These are phyloP conservation scores for Plagodis pulveraria DNA, from an alignment of 2,888 invertebrate species.

Conservation along the genomic window DNA sequence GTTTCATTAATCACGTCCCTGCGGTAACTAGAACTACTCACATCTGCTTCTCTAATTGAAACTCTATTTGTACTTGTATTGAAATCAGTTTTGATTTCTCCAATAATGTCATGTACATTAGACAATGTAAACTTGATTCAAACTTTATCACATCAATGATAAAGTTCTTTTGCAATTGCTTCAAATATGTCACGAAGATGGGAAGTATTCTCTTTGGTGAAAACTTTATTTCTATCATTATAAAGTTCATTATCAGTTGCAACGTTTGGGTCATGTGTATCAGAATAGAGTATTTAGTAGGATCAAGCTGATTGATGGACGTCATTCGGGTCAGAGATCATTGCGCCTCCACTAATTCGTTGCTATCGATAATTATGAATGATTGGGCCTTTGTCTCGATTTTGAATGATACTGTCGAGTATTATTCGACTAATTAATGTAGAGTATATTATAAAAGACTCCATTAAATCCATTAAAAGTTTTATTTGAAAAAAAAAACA, in stretches of 20 bases:
- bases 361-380: constrained; percentile 65
- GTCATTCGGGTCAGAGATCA: constrained; percentile 71
- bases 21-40: constrained; percentile 55
- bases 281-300: constrained; percentile 65
- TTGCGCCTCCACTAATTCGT: constrained; percentile 65
- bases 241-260: constrained; percentile 46
- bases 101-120: too few relatives aligned
- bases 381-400: constrained; percentile 44
- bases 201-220: constrained; percentile 4
- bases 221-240: constrained; percentile 41
- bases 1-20: constrained; percentile 74
- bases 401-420: constrained; percentile 6
- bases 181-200: constrained; percentile 55
- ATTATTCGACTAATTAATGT: not conserved
- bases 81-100: too few relatives aligned
- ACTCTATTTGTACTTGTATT: too few relatives aligned
- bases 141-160: constrained; percentile 37
- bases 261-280: constrained; percentile 32
- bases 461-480: not conserved
- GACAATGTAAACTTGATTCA: too few relatives aligned
- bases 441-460: not conserved
- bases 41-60: constrained; percentile 27
- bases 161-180: constrained; percentile 45
- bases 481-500: too few relatives aligned
- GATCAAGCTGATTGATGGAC: constrained; percentile 78